These are phyloP conservation scores for Zaprionus lachaisei DNA, from an alignment of 1,140 invertebrate species.

Conservation along the genomic window DNA sequence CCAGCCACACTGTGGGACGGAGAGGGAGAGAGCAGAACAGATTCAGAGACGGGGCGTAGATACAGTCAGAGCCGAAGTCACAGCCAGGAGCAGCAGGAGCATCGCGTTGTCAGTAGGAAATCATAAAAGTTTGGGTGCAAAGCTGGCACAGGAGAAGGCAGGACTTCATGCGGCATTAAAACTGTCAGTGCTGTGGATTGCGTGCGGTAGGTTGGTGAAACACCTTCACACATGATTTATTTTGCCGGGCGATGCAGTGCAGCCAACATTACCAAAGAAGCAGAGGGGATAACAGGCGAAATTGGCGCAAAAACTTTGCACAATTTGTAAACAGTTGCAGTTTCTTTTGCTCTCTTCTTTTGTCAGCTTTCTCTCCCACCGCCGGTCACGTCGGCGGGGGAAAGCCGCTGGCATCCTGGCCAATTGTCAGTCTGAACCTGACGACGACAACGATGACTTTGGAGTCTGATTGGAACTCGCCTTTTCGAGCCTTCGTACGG, in stretches of 20 bases:
- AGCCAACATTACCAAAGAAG: background rate
- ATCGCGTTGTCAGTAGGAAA: slow-evolving; percentile 41
- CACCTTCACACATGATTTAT: slow-evolving; percentile 83
- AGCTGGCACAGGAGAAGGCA: slow-evolving; percentile 21
- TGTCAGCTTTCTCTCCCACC: background rate
- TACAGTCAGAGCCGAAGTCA: background rate
- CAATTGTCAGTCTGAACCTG: slow-evolving; percentile 67
- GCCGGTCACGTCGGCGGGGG: slow-evolving; percentile 27
- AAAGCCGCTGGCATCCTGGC: slow-evolving; percentile 38
- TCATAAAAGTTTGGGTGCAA: slow-evolving; percentile 58
- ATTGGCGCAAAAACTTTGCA: slow-evolving; percentile 72
- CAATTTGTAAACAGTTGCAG: slow-evolving; percentile 80
- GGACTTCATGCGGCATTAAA: slow-evolving; percentile 82
- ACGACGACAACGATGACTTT: slow-evolving; percentile 21
- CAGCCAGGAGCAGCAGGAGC: background rate
- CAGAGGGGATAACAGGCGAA: slow-evolving; percentile 30
- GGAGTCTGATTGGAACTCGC: slow-evolving; percentile 70
- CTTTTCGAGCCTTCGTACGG: slow-evolving; percentile 24
- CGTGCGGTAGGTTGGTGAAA: slow-evolving; percentile 58
- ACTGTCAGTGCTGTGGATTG: slow-evolving; percentile 80
- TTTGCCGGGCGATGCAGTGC: slow-evolving; percentile 57
- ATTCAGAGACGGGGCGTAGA: background rate
- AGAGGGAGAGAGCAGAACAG: background rate
- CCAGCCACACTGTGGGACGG: slow-evolving; percentile 1
- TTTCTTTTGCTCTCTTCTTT: slow-evolving; percentile 48